Evolutionary conservation across 1,140 invertebrate species (phyloP).

Genomic region (Dendrolimus kikuchii): DNA sequence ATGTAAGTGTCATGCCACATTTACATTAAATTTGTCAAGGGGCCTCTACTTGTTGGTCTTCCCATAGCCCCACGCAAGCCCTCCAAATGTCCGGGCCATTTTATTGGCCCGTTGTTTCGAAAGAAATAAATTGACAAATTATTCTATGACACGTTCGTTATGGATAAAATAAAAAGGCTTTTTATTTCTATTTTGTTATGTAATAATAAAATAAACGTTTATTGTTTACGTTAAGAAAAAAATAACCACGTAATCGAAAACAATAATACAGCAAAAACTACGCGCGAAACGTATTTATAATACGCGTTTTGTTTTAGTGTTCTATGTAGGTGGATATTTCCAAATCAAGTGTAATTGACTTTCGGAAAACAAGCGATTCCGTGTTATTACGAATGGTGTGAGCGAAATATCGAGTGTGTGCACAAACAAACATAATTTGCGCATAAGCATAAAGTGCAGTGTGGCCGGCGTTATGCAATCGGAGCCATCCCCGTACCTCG

Average conservation of each 20-base stretch:
- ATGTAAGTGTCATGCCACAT: too few relatives aligned
- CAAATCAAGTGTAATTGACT: slow-evolving; percentile 17
- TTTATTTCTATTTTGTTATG: slow-evolving; percentile 6
- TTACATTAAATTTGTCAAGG: too few relatives aligned
- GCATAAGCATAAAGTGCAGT: slow-evolving; percentile 42
- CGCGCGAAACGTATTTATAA: too few relatives aligned
- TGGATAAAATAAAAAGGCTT: too few relatives aligned
- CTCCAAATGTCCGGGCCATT: too few relatives aligned
- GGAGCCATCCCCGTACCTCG: slow-evolving; percentile 23
- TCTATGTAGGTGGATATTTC: slow-evolving; percentile 5
- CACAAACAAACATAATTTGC: slow-evolving; percentile 45
- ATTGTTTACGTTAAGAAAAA: not conserved
- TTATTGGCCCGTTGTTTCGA: too few relatives aligned
- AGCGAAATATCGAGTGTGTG: slow-evolving; percentile 49
- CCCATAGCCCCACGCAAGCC: too few relatives aligned
- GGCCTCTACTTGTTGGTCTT: too few relatives aligned
- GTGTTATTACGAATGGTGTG: slow-evolving; percentile 22
- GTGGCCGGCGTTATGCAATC: slow-evolving; percentile 54
- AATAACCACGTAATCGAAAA: not conserved
- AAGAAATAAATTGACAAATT: too few relatives aligned
- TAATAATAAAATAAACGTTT: not conserved
- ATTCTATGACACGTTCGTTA: too few relatives aligned
- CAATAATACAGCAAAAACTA: too few relatives aligned
- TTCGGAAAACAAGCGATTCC: slow-evolving; percentile 25
- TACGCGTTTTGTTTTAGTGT: too few relatives aligned